These are phyloP conservation scores for Brachyopa scutellaris DNA, from an alignment of 2,888 invertebrate species.

Conservation along the genomic window DNA sequence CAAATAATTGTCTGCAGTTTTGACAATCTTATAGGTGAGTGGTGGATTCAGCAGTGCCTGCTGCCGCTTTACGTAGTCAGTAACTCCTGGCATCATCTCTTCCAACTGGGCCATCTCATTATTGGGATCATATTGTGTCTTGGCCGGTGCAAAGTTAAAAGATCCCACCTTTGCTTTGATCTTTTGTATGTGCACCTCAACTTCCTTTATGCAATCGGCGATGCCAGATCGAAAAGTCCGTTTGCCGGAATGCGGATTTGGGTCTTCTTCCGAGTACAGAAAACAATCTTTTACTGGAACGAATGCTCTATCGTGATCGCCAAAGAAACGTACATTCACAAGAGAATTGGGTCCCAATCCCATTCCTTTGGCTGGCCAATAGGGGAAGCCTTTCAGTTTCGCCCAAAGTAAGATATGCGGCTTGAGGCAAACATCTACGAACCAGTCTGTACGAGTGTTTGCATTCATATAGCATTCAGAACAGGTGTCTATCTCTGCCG, in stretches of 20 bases:
- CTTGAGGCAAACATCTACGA: constrained; percentile 93
- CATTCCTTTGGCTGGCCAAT: constrained; percentile 98
- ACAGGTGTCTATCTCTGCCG: constrained; percentile 96
- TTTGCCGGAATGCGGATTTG: constrained; percentile 82
- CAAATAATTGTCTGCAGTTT: constrained; percentile 80
- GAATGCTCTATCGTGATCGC: constrained; percentile 97
- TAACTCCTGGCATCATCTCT: constrained; percentile 84
- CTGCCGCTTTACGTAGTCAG: constrained; percentile 76
- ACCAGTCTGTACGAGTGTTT: constrained; percentile 92
- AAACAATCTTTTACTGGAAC: constrained; percentile 92
- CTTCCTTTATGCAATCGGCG: constrained; percentile 87
- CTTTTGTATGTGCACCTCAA: constrained; percentile 89
- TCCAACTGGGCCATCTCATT: constrained; percentile 85
- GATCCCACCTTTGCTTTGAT: constrained; percentile 87
- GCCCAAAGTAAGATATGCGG: constrained; percentile 98
- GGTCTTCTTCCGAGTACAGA: constrained; percentile 90
- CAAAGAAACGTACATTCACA: constrained; percentile 97
- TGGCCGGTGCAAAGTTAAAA: constrained; percentile 88
- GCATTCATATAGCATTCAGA: constrained; percentile 95
- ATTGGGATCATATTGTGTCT: constrained; percentile 86
- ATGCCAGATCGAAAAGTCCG: constrained; percentile 83
- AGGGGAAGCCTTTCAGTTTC: constrained; percentile 97
- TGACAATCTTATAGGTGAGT: constrained; percentile 81
- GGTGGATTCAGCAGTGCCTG: constrained; percentile 77
- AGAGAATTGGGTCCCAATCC: constrained; percentile 85